These are phyloP conservation scores for Amphipoea oculea DNA, from an alignment of 2,888 invertebrate genomes.

Conservation along the genomic window DNA sequence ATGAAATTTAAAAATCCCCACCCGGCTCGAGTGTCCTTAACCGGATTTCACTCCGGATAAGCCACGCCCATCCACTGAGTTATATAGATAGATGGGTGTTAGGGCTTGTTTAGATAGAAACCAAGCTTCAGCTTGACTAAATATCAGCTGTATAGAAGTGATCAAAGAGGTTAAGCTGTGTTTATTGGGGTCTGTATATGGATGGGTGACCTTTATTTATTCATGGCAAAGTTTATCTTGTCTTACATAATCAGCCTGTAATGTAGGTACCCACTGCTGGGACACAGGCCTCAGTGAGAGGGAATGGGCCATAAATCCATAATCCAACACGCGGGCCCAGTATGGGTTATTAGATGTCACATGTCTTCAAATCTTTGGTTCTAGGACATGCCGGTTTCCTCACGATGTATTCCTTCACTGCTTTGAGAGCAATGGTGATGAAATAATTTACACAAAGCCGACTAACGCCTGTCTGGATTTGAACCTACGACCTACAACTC, in stretches of 20 bases:
- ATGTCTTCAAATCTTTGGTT: neutral
- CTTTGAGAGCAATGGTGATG: neutral
- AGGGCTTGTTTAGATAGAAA: conserved; percentile 8
- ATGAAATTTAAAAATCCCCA: conserved; percentile 42
- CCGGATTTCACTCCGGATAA: conserved; percentile 48
- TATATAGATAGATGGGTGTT: conserved; percentile 29
- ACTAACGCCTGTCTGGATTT: neutral
- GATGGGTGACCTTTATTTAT: neutral
- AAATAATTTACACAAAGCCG: neutral
- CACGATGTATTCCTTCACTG: neutral
- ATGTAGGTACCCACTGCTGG: neutral
- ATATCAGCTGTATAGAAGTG: neutral
- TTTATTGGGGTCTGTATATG: neutral
- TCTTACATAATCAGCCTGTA: neutral
- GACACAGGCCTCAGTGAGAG: neutral
- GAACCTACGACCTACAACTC: neutral
- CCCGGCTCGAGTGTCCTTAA: conserved; percentile 48
- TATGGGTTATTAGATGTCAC: neutral
- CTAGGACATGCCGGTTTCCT: neutral
- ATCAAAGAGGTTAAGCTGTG: too few species aligned
- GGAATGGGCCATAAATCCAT: too few species aligned
- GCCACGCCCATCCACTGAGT: conserved; percentile 31
- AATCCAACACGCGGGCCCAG: neutral
- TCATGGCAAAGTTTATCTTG: neutral
- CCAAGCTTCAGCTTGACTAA: neutral